Conservation (phyloP, 2,888 invertebrate species). For the Frankliniella fusca region DNA sequence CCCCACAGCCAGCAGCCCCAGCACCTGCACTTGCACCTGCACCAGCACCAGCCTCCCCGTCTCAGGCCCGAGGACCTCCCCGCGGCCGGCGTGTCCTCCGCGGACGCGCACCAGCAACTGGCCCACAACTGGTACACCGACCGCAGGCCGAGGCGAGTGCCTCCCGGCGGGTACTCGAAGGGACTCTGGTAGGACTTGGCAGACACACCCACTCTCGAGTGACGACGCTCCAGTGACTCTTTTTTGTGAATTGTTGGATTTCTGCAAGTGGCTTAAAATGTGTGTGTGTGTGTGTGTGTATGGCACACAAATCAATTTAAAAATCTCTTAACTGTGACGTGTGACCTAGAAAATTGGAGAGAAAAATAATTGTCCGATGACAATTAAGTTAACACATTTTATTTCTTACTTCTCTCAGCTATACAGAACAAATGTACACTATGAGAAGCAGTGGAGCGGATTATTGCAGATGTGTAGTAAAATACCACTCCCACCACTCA, state of each 20-base stretch:
- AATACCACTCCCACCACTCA: slow-evolving; percentile 16
- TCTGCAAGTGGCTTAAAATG: too few relatives aligned
- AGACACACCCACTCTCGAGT: too few relatives aligned
- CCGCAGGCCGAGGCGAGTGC: not conserved
- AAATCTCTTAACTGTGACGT: too few relatives aligned
- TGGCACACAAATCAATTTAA: too few relatives aligned
- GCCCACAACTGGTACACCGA: not conserved
- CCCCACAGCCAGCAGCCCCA: too few relatives aligned
- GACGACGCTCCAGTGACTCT: too few relatives aligned
- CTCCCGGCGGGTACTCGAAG: not conserved
- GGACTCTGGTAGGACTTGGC: not conserved
- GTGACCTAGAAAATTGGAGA: not conserved
- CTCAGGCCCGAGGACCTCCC: not conserved
- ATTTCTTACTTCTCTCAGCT: slow-evolving; percentile 22
- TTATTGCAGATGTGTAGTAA: not conserved
- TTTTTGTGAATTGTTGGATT: too few relatives aligned
- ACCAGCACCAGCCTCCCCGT: not conserved
- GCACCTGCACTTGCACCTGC: too few relatives aligned
- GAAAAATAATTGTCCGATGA: not conserved
- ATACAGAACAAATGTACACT: slow-evolving; percentile 24
- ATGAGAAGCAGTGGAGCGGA: slow-evolving; percentile 16
- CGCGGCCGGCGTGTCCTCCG: not conserved
- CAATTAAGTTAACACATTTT: slow-evolving; percentile 16
- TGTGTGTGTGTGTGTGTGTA: too few relatives aligned
- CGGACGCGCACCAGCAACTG: not conserved